Evolutionary conservation across 2,797 vertebrate species (phyloP).

Genomic region (Danionella dracula): DNA sequence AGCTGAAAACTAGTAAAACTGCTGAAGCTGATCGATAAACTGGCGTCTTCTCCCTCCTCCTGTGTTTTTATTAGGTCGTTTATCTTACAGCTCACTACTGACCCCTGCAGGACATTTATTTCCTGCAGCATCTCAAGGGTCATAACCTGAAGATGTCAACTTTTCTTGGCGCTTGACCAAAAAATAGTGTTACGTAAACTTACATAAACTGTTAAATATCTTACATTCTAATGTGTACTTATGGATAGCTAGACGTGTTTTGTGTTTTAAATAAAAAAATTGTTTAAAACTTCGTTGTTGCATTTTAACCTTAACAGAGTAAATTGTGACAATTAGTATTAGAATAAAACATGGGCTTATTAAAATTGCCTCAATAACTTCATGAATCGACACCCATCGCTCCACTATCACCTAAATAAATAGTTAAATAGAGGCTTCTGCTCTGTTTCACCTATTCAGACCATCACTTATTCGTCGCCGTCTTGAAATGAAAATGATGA

Average conservation of each 20-base stretch:
- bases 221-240: no score
- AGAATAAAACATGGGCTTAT: no score
- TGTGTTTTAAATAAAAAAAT: no score
- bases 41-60: neutral
- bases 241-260: no score
- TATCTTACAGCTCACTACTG: neutral
- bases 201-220: no score
- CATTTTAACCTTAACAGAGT: no score
- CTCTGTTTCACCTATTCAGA: slow-evolving; percentile 41
- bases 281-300: no score
- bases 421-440: slow-evolving; percentile 50
- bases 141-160: neutral
- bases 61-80: neutral
- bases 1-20: neutral
- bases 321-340: no score
- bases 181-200: no score
- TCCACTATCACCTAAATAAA: slow-evolving; percentile 44
- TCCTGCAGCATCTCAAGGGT: neutral
- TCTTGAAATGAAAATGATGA: no score
- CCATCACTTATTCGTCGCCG: slow-evolving; percentile 1
- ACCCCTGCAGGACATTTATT: neutral
- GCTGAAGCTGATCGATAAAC: neutral
- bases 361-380: slow-evolving; percentile 21
- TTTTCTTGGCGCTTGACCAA: no score
- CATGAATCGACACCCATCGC: slow-evolving; percentile 17